Conservation (phyloP, 2,888 invertebrate species). For the Scrobipalpa atriplicella region DNA sequence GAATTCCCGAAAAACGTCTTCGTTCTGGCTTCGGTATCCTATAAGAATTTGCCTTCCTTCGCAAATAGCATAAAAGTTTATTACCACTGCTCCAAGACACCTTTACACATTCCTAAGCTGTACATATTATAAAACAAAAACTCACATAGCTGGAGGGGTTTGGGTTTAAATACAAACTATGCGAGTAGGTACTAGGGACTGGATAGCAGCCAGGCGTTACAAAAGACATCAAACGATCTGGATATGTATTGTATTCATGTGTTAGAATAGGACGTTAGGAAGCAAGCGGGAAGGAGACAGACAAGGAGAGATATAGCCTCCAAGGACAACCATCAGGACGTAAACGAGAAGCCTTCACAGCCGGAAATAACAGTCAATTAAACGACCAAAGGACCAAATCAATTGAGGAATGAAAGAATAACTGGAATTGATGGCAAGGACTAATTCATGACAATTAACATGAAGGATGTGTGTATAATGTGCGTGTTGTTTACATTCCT, state of each 20-base stretch:
- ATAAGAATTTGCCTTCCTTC: not conserved
- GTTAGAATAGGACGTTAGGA: slow-evolving; percentile 24
- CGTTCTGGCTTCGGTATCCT: not conserved
- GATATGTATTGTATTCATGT: slow-evolving; percentile 31
- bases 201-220: slow-evolving; percentile 21
- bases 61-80: too few species aligned
- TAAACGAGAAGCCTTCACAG: slow-evolving; percentile 19
- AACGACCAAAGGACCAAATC: slow-evolving; percentile 21
- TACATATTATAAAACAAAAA: too few species aligned
- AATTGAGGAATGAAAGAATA: slow-evolving; percentile 26
- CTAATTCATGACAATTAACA: slow-evolving; percentile 30
- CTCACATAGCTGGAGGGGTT: not conserved
- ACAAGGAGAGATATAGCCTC: slow-evolving; percentile 25
- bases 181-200: slow-evolving; percentile 8
- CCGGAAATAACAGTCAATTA: slow-evolving; percentile 24
- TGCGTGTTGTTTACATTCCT: slow-evolving; percentile 5
- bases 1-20: too few species aligned
- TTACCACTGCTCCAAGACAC: not conserved
- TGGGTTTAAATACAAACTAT: slow-evolving; percentile 16
- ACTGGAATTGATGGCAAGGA: slow-evolving; percentile 25
- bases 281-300: slow-evolving; percentile 22
- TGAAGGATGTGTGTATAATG: slow-evolving; percentile 24
- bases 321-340: slow-evolving; percentile 22
- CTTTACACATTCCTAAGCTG: not conserved
- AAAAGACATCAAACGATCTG: slow-evolving; percentile 24